Conservation (phyloP, 2,797 vertebrate species). For the Parotocinclus haroldoi region DNA sequence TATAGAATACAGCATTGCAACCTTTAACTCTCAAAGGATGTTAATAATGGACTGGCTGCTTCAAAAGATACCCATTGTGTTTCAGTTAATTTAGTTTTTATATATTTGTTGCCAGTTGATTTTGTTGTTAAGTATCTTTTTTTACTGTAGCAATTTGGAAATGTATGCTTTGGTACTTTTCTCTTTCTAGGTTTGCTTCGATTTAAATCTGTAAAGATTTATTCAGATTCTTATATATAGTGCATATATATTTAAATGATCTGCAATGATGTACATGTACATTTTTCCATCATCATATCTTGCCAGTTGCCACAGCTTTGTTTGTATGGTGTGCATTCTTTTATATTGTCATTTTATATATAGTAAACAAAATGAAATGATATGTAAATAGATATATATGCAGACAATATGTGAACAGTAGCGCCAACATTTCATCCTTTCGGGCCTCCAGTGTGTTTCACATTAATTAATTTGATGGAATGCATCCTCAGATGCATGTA, state of each 20-base stretch:
- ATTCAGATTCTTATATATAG: conserved; percentile 68
- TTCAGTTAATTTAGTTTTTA: conserved; percentile 75
- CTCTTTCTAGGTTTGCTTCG: conserved; percentile 82
- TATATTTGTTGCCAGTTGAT: conserved; percentile 70
- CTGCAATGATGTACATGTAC: conserved; percentile 89
- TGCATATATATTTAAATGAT: conserved; percentile 87
- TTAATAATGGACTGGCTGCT: conserved; percentile 32
- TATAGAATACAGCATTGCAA: conserved; percentile 18
- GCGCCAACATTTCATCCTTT: conserved; percentile 80
- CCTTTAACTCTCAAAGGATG: conserved; percentile 36
- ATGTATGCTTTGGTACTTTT: conserved; percentile 87
- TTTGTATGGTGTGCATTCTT: conserved; percentile 97
- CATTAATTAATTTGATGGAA: conserved; percentile 84
- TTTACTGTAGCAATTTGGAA: conserved; percentile 84
- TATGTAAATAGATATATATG: conserved; percentile 70
- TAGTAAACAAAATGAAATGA: conserved; percentile 59
- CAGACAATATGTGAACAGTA: conserved; percentile 88
- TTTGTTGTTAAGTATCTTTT: conserved; percentile 79
- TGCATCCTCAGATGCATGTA: conserved; percentile 85
- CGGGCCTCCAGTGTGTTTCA: conserved; percentile 92
- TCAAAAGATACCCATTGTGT: conserved; percentile 52
- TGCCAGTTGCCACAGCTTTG: conserved; percentile 93
- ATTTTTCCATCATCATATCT: conserved; percentile 83
- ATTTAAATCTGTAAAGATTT: conserved; percentile 71
- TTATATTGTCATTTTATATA: conserved; percentile 99